A percentile compares a stretch with the other conserved stretches of the same genome.
Evolutionary conservation across 1,140 invertebrate genomes (phyloP).

Genomic region (Zaprionus inermis): DNA sequence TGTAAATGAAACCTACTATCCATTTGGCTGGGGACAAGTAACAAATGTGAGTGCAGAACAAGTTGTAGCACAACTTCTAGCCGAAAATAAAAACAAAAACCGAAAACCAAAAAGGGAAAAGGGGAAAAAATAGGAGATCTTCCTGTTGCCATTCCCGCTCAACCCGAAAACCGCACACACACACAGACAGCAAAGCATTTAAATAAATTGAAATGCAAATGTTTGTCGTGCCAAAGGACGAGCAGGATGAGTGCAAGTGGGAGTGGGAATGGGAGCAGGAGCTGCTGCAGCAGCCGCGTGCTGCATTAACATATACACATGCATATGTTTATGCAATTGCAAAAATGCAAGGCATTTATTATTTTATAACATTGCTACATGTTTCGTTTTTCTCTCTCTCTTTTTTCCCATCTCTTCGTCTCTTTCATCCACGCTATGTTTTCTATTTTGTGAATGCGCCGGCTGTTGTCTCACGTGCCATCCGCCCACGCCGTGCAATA

Average conservation of each 20-base stretch:
- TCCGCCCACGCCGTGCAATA: conserved; percentile 69
- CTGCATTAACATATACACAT: conserved; percentile 81
- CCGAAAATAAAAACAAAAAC: conserved; percentile 36
- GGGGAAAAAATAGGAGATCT: not conserved
- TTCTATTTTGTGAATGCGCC: conserved; percentile 35
- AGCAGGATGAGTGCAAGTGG: not conserved
- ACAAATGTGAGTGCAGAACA: conserved; percentile 88
- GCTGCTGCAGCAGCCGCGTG: conserved; percentile 6
- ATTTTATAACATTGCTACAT: conserved; percentile 69
- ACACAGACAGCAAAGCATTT: conserved; percentile 69
- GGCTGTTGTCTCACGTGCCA: conserved; percentile 69
- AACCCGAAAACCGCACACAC: conserved; percentile 40
- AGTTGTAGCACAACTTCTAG: conserved; percentile 66
- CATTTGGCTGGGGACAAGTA: conserved; percentile 91
- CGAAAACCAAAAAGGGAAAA: conserved; percentile 7
- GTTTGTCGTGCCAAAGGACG: conserved; percentile 44
- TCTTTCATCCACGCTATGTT: conserved; percentile 13
- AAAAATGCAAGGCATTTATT: conserved; percentile 82
- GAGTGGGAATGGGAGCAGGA: not conserved
- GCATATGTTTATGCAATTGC: conserved; percentile 82
- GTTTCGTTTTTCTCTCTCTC: conserved; percentile 31
- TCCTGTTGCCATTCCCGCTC: not conserved
- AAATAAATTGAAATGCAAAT: conserved; percentile 83
- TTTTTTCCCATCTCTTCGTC: conserved; percentile 44
- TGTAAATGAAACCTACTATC: conserved; percentile 88